A percentile compares a stretch with the other conserved stretches of the same genome.
Conservation (phyloP, 2,888 invertebrate species). For the Drosophila differens region DNA sequence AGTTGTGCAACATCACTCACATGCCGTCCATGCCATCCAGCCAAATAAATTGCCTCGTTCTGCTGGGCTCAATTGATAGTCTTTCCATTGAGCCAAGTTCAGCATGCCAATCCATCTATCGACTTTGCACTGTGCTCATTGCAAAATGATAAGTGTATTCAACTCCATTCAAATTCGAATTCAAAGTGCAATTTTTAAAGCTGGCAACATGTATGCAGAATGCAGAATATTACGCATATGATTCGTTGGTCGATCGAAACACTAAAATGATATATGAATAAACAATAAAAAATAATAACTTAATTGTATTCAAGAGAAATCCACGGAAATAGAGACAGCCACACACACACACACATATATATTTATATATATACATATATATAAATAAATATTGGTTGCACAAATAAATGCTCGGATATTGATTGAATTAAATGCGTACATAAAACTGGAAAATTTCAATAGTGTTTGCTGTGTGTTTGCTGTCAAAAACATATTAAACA, state of each 20-base stretch:
- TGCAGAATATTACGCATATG: conserved; percentile 36
- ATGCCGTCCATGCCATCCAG: not conserved
- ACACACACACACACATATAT: not conserved
- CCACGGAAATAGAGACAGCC: no score
- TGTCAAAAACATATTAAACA: conserved; percentile 20
- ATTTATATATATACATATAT: not conserved
- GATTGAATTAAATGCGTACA: conserved; percentile 28
- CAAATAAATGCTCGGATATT: conserved; percentile 19
- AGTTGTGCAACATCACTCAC: not conserved
- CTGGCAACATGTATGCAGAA: conserved; percentile 9
- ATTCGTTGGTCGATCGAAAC: not conserved
- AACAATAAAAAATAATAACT: not conserved
- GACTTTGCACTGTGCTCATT: not conserved
- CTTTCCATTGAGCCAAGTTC: not conserved
- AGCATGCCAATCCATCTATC: not conserved
- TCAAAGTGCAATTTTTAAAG: conserved; percentile 3
- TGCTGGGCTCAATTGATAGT: not conserved
- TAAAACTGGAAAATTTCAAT: conserved; percentile 17
- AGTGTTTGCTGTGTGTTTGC: not conserved
- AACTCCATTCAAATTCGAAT: not conserved
- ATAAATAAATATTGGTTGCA: conserved; percentile 8
- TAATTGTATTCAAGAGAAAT: not conserved
- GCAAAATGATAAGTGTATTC: not conserved
- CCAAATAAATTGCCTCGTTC: not conserved
- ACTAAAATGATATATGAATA: not conserved